These are phyloP conservation scores for Lasius platythorax DNA, from an alignment of 2,888 invertebrate species.

Conservation along the genomic window DNA sequence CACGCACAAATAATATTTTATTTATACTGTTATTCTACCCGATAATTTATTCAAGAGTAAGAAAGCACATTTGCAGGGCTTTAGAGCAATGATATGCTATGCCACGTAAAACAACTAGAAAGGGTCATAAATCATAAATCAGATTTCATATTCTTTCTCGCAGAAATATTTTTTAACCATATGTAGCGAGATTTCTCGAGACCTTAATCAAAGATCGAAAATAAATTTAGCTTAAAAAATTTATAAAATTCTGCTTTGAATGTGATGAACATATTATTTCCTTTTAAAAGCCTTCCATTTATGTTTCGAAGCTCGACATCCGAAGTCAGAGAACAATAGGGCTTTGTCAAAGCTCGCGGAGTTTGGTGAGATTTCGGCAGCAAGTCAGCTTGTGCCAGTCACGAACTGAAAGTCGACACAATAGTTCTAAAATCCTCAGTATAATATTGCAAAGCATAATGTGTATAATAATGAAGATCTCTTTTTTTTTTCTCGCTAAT, in stretches of 20 bases:
- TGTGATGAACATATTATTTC: slow-evolving; percentile 22
- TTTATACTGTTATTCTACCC: background rate
- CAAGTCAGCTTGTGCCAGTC: slow-evolving; percentile 26
- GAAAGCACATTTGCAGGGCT: background rate
- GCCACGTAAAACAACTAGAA: background rate
- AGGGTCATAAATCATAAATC: slow-evolving; percentile 12
- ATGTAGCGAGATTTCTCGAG: background rate
- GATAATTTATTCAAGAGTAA: background rate
- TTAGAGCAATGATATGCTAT: background rate
- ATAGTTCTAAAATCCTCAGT: slow-evolving; percentile 24
- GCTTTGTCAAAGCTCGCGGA: slow-evolving; percentile 40
- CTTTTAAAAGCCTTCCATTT: slow-evolving; percentile 26
- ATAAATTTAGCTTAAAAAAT: slow-evolving; percentile 19
- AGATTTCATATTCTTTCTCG: background rate
- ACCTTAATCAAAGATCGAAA: slow-evolving; percentile 25
- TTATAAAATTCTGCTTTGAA: background rate
- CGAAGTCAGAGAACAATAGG: slow-evolving; percentile 39
- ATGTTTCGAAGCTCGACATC: slow-evolving; percentile 25
- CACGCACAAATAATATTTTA: background rate
- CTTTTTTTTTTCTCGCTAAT: background rate
- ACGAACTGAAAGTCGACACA: slow-evolving; percentile 7
- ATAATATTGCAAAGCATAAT: slow-evolving; percentile 11
- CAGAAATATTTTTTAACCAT: background rate
- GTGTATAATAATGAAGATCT: background rate
- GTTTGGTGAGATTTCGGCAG: slow-evolving; percentile 35